phyloP scores from a whole-genome alignment of 2,113 vertebrate species.

The mouse (Mus musculus) region GRCm39 chr17:26616001-26616500 shows the following conservation, averaged over 20 bases:
- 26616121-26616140: not conserved
- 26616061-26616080: not conserved
- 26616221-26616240: too few species aligned
- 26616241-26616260: too few species aligned
- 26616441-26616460: constrained; percentile 87
- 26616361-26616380: not conserved
- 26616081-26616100: not conserved
- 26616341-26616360: not conserved
- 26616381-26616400: not conserved
- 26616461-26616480: constrained; percentile 85
- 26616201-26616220: constrained; percentile 33
- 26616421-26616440: constrained; percentile 83
- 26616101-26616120: not conserved
- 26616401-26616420: constrained; percentile 73
- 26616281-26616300: not conserved
- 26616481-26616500: constrained; percentile 81
- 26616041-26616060: not conserved
- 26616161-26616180: not conserved
- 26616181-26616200: not conserved
- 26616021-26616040: not conserved
- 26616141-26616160: not conserved
- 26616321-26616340: not conserved
- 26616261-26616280: not conserved
- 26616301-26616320: not conserved
- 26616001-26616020: constrained; percentile 57